A percentile compares a stretch with the other conserved stretches of the same genome.
These are phyloP conservation scores for Phataginus tricuspis DNA, from an alignment of 2,797 vertebrate species.

Conservation along the genomic window DNA sequence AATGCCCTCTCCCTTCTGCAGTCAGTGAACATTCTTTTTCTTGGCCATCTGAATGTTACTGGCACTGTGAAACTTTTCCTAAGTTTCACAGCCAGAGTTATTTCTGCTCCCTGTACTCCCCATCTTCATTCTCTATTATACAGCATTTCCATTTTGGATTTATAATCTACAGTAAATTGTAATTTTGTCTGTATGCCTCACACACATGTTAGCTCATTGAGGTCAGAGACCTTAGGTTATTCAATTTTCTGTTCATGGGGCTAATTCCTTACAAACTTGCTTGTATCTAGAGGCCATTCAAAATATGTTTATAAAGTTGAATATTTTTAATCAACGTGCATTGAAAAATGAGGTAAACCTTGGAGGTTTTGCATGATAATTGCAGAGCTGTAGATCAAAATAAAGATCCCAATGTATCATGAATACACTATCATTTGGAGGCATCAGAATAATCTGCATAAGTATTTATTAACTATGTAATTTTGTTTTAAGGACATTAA, in stretches of 20 bases:
- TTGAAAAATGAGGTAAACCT: not conserved
- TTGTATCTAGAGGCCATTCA: not conserved
- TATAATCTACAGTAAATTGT: not conserved
- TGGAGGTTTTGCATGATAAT: not conserved
- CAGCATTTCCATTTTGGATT: not conserved
- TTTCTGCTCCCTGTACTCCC: not conserved
- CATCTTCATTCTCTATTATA: not conserved
- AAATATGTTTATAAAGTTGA: not conserved
- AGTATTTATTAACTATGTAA: not conserved
- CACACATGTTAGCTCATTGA: not conserved
- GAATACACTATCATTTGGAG: not conserved
- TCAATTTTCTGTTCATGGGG: not conserved
- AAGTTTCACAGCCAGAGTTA: not conserved
- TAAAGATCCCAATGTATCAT: not conserved
- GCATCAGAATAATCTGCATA: not conserved
- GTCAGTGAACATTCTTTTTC: not conserved
- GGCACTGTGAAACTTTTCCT: not conserved
- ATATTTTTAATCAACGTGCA: not conserved
- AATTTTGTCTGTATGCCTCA: not conserved
- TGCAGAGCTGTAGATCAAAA: not conserved
- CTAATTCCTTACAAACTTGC: not conserved
- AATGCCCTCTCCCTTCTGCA: not conserved
- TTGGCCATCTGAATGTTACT: not conserved
- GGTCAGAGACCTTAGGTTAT: not conserved
- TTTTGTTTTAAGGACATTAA: conserved; percentile 15